Conservation (phyloP, 2,113 vertebrate species). For the Hypocryptadius cinnamomeus region DNA sequence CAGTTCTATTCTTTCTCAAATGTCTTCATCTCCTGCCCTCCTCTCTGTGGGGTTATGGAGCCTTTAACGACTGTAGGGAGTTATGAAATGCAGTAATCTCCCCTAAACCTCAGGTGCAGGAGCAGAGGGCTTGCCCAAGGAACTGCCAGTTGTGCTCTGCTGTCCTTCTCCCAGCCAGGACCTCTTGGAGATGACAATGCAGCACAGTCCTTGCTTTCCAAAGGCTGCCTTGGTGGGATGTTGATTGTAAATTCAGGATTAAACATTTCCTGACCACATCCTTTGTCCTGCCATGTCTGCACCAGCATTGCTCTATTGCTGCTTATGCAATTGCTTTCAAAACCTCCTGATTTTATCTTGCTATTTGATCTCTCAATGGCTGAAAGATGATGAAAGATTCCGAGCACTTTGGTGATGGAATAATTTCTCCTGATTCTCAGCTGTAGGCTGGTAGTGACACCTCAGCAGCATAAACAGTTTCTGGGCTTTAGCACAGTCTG, state of each 20-base stretch:
- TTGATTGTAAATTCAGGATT: not conserved
- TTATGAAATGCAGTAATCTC: not conserved
- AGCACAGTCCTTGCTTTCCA: not conserved
- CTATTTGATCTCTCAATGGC: constrained; percentile 4
- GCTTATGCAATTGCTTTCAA: constrained; percentile 43
- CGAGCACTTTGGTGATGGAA: not conserved
- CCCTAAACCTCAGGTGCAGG: not conserved
- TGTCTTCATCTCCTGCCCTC: not conserved
- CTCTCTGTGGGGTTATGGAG: not conserved
- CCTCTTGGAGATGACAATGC: not conserved
- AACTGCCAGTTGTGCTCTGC: not conserved
- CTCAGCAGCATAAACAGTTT: not conserved
- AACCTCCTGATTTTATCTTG: constrained; percentile 44
- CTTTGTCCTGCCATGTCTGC: not conserved
- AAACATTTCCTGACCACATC: not conserved
- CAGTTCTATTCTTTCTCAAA: not conserved
- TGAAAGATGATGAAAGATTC: constrained; percentile 22
- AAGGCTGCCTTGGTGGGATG: not conserved
- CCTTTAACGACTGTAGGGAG: not conserved
- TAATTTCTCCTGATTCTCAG: not conserved
- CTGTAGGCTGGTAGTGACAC: not conserved
- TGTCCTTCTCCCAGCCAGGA: not conserved
- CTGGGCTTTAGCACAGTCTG: not conserved
- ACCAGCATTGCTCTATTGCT: not conserved
- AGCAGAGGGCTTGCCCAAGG: not conserved